phyloP scores from a whole-genome alignment of 2,888 invertebrate species.

The Stenodera caucasica region DNA sequence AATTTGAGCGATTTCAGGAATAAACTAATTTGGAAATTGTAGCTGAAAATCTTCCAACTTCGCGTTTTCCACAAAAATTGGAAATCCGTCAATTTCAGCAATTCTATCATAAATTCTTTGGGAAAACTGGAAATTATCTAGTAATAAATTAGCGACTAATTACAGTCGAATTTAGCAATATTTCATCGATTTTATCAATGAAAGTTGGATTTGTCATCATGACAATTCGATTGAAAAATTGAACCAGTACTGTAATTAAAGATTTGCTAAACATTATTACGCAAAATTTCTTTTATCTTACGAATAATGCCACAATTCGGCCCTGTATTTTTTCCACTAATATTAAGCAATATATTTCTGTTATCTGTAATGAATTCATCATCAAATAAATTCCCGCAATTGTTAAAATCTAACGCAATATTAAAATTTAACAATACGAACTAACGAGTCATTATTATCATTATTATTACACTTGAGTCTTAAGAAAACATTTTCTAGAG shows the following conservation, averaged over 20 bases:
- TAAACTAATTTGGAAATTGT: too few species aligned
- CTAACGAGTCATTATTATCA: background rate
- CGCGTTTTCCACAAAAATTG: too few species aligned
- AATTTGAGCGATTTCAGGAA: too few species aligned
- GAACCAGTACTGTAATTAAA: background rate
- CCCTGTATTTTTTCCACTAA: background rate
- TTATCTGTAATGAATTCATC: slow-evolving; percentile 2
- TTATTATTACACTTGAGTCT: slow-evolving; percentile 4
- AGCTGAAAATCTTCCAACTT: too few species aligned
- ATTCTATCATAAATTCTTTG: too few species aligned
- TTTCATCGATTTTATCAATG: background rate
- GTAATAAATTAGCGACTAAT: too few species aligned
- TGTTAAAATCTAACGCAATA: background rate
- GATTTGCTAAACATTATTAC: background rate
- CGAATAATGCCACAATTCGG: background rate
- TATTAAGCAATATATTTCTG: background rate
- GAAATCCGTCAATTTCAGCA: too few species aligned
- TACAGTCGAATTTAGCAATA: too few species aligned
- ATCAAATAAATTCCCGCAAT: background rate
- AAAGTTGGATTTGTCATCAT: background rate
- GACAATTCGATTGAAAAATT: background rate
- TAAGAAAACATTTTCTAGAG: background rate
- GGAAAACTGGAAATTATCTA: too few species aligned
- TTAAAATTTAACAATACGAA: background rate
- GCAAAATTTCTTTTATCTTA: background rate